phyloP scores from a whole-genome alignment of 2,888 invertebrate genomes.

The Napeogenes sylphis region DNA sequence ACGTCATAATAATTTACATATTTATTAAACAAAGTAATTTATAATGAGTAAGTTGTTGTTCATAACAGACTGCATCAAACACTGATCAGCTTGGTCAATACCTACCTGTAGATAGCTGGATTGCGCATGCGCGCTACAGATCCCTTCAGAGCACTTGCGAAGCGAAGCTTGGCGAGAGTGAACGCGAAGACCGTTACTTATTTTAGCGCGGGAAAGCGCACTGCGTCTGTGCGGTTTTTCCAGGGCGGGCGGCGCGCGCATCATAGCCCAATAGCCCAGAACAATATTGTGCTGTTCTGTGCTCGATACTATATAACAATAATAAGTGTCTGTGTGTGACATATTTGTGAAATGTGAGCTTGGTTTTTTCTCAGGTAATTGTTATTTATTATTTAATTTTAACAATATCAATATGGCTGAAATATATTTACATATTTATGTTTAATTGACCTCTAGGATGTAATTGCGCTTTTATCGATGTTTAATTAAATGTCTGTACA shows the following conservation, averaged over 20 bases:
- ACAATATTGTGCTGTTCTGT: not conserved
- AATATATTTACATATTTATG: too few species aligned
- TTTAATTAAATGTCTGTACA: too few species aligned
- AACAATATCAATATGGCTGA: too few species aligned
- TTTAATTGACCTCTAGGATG: too few species aligned
- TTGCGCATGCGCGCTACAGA: constrained; percentile 52
- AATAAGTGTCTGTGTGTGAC: not conserved
- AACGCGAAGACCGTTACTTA: constrained; percentile 55
- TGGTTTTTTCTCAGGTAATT: constrained; percentile 29
- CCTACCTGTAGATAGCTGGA: constrained; percentile 51
- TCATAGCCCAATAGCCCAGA: constrained; percentile 20
- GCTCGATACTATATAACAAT: not conserved
- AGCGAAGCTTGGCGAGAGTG: constrained; percentile 45
- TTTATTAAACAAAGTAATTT: not conserved
- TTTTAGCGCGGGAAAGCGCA: constrained; percentile 52
- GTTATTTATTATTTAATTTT: not conserved
- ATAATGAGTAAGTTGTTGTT: not conserved
- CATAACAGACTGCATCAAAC: constrained; percentile 18
- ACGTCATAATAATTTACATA: too few species aligned
- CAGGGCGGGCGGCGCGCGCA: constrained; percentile 73
- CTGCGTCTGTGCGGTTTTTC: constrained; percentile 43
- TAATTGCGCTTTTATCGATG: too few species aligned
- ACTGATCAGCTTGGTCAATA: constrained; percentile 53
- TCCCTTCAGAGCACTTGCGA: constrained; percentile 41
- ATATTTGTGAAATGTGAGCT: constrained; percentile 24